A percentile compares a stretch with the other conserved stretches of the same genome.
Conservation (phyloP, 2,888 invertebrate species). For the Polydrusus pterygomalis region DNA sequence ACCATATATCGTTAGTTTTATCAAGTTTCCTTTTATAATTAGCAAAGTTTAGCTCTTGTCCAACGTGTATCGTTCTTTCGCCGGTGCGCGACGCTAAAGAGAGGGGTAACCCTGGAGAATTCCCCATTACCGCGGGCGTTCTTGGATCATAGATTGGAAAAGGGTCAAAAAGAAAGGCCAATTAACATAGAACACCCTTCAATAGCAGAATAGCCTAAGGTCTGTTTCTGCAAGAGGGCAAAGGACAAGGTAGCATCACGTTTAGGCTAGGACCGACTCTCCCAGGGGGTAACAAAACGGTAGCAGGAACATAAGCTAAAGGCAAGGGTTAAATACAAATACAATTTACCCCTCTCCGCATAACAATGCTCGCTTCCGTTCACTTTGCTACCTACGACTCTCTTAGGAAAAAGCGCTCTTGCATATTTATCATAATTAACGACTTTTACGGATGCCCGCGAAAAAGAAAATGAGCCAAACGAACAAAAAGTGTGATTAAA, state of each 20-base stretch:
- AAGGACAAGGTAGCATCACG: conserved; percentile 61
- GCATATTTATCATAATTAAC: conserved; percentile 74
- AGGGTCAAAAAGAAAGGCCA: conserved; percentile 62
- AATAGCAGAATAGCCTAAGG: conserved; percentile 58
- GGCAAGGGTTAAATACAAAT: conserved; percentile 73
- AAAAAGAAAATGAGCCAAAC: conserved; percentile 68
- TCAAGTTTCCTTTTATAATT: too few relatives aligned
- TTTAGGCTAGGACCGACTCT: conserved; percentile 68
- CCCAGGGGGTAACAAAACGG: conserved; percentile 70
- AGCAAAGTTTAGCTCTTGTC: too few relatives aligned
- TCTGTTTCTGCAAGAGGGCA: conserved; percentile 56
- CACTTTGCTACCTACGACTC: conserved; percentile 69
- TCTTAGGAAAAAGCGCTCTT: conserved; percentile 72
- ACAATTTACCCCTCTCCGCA: conserved; percentile 71
- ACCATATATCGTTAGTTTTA: too few relatives aligned
- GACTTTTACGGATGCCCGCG: conserved; percentile 71
- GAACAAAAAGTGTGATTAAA: conserved; percentile 70
- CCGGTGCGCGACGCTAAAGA: conserved; percentile 41
- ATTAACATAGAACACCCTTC: conserved; percentile 64
- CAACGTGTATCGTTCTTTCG: too few relatives aligned
- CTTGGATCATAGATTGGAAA: conserved; percentile 60
- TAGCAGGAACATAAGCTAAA: conserved; percentile 71
- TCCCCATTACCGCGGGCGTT: conserved; percentile 57
- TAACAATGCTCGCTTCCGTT: conserved; percentile 72
- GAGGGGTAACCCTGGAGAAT: conserved; percentile 55